A percentile compares a stretch with the other conserved stretches of the same genome.
phyloP scores from a whole-genome alignment of 2,113 vertebrate genomes.

The Sarotherodon lohbergeri region DNA sequence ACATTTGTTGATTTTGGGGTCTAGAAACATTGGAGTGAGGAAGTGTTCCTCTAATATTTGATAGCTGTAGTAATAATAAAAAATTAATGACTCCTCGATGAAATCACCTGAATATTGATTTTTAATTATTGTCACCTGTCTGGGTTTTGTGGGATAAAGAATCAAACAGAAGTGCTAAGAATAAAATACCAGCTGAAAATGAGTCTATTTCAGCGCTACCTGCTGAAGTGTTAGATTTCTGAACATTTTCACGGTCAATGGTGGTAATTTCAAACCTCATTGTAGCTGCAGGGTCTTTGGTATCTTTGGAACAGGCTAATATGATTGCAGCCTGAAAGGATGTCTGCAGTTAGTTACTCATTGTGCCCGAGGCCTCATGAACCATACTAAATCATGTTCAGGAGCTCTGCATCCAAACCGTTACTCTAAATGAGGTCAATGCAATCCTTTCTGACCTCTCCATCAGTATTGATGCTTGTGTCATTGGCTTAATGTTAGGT shows the following conservation, averaged over 20 bases:
- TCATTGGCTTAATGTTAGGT: not conserved
- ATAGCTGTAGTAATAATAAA: not conserved
- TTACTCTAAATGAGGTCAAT: slow-evolving; percentile 24
- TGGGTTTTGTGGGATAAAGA: not conserved
- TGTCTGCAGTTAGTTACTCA: not conserved
- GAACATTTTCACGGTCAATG: not conserved
- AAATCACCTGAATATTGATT: not conserved
- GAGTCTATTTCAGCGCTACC: not conserved
- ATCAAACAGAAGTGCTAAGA: not conserved
- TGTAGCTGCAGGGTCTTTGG: not conserved
- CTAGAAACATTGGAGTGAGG: not conserved
- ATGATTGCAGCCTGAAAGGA: not conserved
- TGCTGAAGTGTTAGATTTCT: not conserved
- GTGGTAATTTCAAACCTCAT: not conserved
- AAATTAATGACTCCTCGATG: not conserved
- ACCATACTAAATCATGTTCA: not conserved
- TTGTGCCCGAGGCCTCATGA: not conserved
- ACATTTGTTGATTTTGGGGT: not conserved
- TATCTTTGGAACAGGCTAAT: not conserved
- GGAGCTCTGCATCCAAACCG: not conserved
- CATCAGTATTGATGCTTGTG: not conserved
- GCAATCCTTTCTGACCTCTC: slow-evolving; percentile 3
- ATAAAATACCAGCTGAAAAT: not conserved
- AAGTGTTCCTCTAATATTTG: not conserved
- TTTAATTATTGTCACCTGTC: not conserved